Evolutionary conservation across 2,888 invertebrate genomes (phyloP).

Genomic region (Ecliptopera silaceata): DNA sequence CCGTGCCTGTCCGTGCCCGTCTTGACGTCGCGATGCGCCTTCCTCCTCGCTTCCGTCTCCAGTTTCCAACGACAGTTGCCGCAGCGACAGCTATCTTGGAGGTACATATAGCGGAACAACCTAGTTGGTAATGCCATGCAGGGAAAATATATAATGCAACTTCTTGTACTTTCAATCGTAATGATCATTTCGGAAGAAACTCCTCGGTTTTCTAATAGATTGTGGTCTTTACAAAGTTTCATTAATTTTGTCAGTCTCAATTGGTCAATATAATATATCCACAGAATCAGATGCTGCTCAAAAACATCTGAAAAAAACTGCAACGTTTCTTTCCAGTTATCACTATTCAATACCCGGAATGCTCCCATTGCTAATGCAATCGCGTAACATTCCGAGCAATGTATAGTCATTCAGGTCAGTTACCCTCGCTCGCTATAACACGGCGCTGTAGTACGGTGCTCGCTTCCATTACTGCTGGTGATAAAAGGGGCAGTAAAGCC

Average conservation of each 20-base stretch:
- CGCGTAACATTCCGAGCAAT: slow-evolving; percentile 13
- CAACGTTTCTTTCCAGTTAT: not conserved
- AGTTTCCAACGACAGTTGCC: not conserved
- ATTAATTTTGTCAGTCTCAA: too few species aligned
- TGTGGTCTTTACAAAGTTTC: too few species aligned
- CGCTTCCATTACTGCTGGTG: slow-evolving; percentile 15
- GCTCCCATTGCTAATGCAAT: slow-evolving; percentile 17
- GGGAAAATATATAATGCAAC: too few species aligned
- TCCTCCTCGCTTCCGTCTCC: slow-evolving; percentile 2
- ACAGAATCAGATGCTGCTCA: too few species aligned
- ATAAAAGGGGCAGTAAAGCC: slow-evolving; percentile 21
- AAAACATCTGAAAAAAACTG: slow-evolving; percentile 6
- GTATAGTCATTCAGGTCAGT: slow-evolving; percentile 21
- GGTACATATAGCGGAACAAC: not conserved
- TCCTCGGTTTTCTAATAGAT: too few species aligned
- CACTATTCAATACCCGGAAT: slow-evolving; percentile 14
- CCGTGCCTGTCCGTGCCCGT: too few species aligned
- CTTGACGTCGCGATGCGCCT: not conserved
- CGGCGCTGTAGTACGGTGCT: slow-evolving; percentile 16
- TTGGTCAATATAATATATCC: too few species aligned
- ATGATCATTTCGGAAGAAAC: too few species aligned
- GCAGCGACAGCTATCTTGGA: not conserved
- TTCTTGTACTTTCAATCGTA: too few species aligned
- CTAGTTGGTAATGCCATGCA: not conserved
- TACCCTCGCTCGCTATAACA: slow-evolving; percentile 11